phyloP scores from a whole-genome alignment of 2,888 invertebrate genomes.

The Leptopilina syphax region DNA sequence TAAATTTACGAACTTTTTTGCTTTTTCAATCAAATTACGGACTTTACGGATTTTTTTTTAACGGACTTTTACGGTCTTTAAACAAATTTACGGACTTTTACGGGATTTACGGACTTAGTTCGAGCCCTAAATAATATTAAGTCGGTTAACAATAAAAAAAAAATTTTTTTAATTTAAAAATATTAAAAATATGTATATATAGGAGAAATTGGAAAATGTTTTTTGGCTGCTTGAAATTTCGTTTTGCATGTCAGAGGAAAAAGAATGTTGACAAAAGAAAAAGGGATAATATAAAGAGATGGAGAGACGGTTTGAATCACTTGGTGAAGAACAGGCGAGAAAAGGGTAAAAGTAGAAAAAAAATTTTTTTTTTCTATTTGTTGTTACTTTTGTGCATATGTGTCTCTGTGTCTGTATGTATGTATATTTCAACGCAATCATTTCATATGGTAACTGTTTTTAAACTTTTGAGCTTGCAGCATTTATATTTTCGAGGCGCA shows the following conservation, averaged over 20 bases:
- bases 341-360: constrained; percentile 7
- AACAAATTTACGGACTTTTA: too few species aligned
- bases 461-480: background rate
- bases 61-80: too few species aligned
- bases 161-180: too few species aligned
- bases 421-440: constrained; percentile 10
- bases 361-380: background rate
- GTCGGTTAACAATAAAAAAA: too few species aligned
- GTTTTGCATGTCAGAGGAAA: background rate
- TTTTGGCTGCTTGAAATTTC: too few species aligned
- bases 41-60: too few species aligned
- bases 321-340: constrained; percentile 32
- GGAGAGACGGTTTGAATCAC: constrained; percentile 37
- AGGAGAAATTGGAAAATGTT: too few species aligned
- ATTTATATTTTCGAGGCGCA: background rate
- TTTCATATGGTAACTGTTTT: constrained; percentile 18
- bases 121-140: too few species aligned
- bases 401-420: background rate
- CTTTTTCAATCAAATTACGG: too few species aligned
- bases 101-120: too few species aligned
- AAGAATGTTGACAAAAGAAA: constrained; percentile 13
- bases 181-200: too few species aligned
- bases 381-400: background rate
- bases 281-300: constrained; percentile 35
- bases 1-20: too few species aligned